Base-by-base conservation (phyloP, 2,888 invertebrate genomes). In the Ditylenchus weischeri region DNA sequence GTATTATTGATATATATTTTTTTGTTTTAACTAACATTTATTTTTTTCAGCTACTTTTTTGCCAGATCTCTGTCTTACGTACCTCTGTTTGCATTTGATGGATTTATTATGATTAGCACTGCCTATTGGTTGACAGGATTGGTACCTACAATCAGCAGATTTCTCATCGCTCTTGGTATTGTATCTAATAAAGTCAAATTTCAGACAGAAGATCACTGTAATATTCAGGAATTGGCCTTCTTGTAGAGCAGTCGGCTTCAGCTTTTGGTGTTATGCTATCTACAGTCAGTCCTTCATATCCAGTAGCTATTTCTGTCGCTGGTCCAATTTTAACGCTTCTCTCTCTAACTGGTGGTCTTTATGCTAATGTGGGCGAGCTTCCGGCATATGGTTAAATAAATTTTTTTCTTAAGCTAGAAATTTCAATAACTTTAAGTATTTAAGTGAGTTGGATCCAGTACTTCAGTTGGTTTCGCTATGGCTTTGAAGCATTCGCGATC, bases 81-180 rank as follows among this genome's bases (percentile, higher is more conserved):
- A 0, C 93, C 93, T 0, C 87, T 92, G 47, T 92, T 92, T 81
- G 86, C 91, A 0, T 87, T 89, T 10, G 89, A 93, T 62, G 93
- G 94, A 0, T 83, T 91, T 5, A 85, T 93, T 2, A 93, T 93
- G 85, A 90, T 90, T 0, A 86, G 88, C 7, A 89, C 93, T 64
- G 88, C 89, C 1, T 95, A 95, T n/a, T 94, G 90, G 83, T 88
- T 93, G 89, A 89, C 93, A 62, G 93, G 93, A 0, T 75, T 80
- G 51, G 70, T 72, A 5, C 72, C 74, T 7, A 74, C 66, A 48
- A 48, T 49, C 36, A 18, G 18, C 13, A 51, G 57, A 18, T 72
- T 72, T 59, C 50, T 69, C n/a, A 69, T 73, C 19, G 58, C 71
- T 10, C 57, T 73, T 35, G 72, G 69, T 64, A 35, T 19, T 59